Evolutionary conservation across 2,888 invertebrate species (phyloP).

Genomic region (Drosophila helvetica): DNA sequence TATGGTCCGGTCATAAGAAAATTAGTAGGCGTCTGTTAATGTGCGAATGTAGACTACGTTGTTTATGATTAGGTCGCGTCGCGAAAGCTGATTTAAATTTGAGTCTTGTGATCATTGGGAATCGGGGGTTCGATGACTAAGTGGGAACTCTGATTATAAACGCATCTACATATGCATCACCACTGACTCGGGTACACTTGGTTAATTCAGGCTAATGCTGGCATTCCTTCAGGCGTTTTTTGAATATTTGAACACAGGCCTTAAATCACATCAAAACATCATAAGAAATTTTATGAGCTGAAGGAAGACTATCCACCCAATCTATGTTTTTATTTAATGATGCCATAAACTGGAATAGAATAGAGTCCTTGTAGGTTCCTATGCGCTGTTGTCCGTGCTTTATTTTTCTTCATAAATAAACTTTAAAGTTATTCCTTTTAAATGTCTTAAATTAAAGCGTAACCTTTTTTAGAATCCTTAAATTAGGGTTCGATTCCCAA

Average conservation of each 20-base stretch:
- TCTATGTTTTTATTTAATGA: too few relatives aligned
- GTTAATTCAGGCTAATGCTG: not conserved
- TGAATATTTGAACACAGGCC: not conserved
- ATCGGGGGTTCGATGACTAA: slow-evolving; percentile 50
- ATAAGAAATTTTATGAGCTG: not conserved
- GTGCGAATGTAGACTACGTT: slow-evolving; percentile 44
- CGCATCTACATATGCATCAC: not conserved
- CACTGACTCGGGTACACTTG: too few relatives aligned
- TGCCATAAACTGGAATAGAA: not conserved
- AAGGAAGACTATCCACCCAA: not conserved
- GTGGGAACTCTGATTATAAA: slow-evolving; percentile 10
- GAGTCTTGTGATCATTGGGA: slow-evolving; percentile 58
- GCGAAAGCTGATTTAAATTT: slow-evolving; percentile 40
- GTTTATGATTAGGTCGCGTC: slow-evolving; percentile 24
- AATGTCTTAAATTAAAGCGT: too few relatives aligned
- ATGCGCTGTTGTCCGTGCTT: not conserved
- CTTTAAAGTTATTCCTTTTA: too few relatives aligned
- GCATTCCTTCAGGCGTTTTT: not conserved
- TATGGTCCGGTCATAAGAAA: slow-evolving; percentile 51
- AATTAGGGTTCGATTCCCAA: not conserved
- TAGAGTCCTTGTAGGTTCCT: not conserved
- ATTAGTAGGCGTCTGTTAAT: slow-evolving; percentile 64
- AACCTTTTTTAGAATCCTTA: not conserved
- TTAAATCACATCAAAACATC: too few relatives aligned
- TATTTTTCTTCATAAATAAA: not conserved